Conservation (phyloP, 2,888 invertebrate genomes). For the Maniola hyperantus region DNA sequence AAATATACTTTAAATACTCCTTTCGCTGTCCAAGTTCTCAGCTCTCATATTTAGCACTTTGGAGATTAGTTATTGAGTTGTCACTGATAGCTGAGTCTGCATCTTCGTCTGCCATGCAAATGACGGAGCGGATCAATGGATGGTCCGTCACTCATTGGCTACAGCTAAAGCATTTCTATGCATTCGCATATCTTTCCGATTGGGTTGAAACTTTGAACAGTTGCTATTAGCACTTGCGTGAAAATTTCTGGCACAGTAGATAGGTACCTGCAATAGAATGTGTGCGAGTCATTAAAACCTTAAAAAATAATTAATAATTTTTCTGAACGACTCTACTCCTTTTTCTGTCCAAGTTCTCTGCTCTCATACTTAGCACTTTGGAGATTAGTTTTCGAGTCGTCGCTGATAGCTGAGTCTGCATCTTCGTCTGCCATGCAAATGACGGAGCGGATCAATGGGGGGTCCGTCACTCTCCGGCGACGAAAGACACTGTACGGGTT, state of each 20-base stretch:
- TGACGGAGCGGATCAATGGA: slow-evolving; percentile 45
- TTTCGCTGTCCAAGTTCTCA: slow-evolving; percentile 31
- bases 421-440: slow-evolving; percentile 71
- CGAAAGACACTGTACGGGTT: slow-evolving; percentile 16
- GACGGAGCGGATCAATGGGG: slow-evolving; percentile 39
- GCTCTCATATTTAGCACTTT: slow-evolving; percentile 52
- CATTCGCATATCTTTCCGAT: too few species aligned
- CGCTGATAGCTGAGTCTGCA: slow-evolving; percentile 62
- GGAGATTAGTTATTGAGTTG: slow-evolving; percentile 66
- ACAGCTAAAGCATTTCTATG: too few species aligned
- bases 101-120: slow-evolving; percentile 69
- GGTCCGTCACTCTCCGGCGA: slow-evolving; percentile 22
- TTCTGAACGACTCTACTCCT: slow-evolving; percentile 19
- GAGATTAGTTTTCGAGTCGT: slow-evolving; percentile 66
- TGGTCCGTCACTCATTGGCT: slow-evolving; percentile 25
- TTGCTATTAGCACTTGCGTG: too few species aligned
- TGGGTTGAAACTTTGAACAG: too few species aligned
- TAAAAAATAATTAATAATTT: background rate
- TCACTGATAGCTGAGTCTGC: slow-evolving; percentile 62
- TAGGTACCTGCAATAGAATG: too few species aligned
- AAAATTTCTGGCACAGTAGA: too few species aligned
- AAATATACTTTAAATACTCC: too few species aligned
- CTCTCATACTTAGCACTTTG: slow-evolving; percentile 53
- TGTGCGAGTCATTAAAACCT: too few species aligned
- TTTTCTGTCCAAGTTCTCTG: slow-evolving; percentile 31